These are phyloP conservation scores for Zingel zingel DNA, from an alignment of 2,113 vertebrate species.

Conservation along the genomic window DNA sequence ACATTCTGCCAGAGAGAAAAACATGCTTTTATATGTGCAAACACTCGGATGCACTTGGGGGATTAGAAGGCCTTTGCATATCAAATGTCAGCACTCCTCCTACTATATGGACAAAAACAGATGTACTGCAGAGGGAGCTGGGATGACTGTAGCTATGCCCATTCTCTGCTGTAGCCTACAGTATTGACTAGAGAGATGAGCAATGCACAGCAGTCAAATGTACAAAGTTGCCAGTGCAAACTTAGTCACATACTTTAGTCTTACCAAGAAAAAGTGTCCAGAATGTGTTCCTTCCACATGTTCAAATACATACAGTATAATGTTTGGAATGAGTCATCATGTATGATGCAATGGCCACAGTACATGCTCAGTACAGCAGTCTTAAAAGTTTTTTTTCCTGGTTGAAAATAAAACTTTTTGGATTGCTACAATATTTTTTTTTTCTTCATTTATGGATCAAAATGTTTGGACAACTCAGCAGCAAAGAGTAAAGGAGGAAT, in stretches of 20 bases:
- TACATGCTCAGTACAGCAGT: conserved; percentile 6
- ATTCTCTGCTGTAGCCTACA: conserved; percentile 36
- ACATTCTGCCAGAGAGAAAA: conserved; percentile 40
- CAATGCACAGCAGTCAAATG: conserved; percentile 32
- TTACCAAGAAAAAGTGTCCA: background rate
- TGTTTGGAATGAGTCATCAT: conserved; percentile 57
- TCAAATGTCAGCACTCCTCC: conserved; percentile 73
- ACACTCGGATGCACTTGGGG: conserved; percentile 51
- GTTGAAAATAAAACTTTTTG: conserved; percentile 40
- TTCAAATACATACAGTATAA: background rate
- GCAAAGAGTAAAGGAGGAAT: background rate
- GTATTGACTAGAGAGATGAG: conserved; percentile 48
- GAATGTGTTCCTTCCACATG: conserved; percentile 23
- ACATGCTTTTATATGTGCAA: conserved; percentile 41
- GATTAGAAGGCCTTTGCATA: conserved; percentile 71
- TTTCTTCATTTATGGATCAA: conserved; percentile 22
- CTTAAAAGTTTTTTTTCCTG: conserved; percentile 11
- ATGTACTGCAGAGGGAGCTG: conserved; percentile 30
- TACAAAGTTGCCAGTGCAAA: conserved; percentile 30
- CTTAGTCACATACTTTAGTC: background rate
- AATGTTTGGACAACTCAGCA: background rate
- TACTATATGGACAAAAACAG: conserved; percentile 67
- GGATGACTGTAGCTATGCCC: conserved; percentile 36
- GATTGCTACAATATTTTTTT: background rate
- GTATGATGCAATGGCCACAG: conserved; percentile 9